Conservation (phyloP, 2,797 vertebrate genomes). For the Sebastes trivittatus region DNA sequence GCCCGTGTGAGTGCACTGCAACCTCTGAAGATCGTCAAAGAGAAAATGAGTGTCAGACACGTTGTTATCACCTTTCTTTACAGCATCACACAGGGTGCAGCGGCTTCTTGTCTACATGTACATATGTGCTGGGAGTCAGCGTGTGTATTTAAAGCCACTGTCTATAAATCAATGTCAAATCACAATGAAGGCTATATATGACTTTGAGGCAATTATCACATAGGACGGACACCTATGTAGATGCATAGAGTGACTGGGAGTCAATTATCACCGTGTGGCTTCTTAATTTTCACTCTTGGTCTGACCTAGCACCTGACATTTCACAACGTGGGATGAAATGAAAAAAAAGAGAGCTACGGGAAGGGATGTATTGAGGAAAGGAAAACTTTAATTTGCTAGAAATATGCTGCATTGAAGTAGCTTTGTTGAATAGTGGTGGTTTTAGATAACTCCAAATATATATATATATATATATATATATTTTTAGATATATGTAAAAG, state of each 20-base stretch:
- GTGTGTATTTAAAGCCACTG: slow-evolving; percentile 9
- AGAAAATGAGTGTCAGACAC: slow-evolving; percentile 62
- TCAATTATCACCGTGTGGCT: slow-evolving; percentile 56
- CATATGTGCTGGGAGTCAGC: not conserved
- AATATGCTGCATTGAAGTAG: not conserved
- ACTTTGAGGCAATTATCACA: slow-evolving; percentile 68
- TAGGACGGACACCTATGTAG: slow-evolving; percentile 26
- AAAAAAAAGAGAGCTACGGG: not conserved
- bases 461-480: not conserved
- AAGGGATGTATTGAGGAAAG: not conserved
- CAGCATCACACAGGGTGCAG: slow-evolving; percentile 19
- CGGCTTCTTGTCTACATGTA: slow-evolving; percentile 9
- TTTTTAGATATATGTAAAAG: not conserved
- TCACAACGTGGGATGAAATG: slow-evolving; percentile 6
- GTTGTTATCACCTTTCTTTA: slow-evolving; percentile 56
- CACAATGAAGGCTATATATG: slow-evolving; percentile 40
- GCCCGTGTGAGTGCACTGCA: not conserved
- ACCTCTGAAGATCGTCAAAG: slow-evolving; percentile 18
- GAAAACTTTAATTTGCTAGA: not conserved
- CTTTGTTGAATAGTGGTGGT: not conserved
- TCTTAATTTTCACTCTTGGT: slow-evolving; percentile 60
- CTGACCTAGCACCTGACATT: slow-evolving; percentile 30
- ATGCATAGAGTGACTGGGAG: slow-evolving; percentile 40
- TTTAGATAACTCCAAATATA: not conserved
- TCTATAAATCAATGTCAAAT: slow-evolving; percentile 56